Evolutionary conservation across 1,140 invertebrate species (phyloP).

Genomic region (Zaprionus gabonicus): DNA sequence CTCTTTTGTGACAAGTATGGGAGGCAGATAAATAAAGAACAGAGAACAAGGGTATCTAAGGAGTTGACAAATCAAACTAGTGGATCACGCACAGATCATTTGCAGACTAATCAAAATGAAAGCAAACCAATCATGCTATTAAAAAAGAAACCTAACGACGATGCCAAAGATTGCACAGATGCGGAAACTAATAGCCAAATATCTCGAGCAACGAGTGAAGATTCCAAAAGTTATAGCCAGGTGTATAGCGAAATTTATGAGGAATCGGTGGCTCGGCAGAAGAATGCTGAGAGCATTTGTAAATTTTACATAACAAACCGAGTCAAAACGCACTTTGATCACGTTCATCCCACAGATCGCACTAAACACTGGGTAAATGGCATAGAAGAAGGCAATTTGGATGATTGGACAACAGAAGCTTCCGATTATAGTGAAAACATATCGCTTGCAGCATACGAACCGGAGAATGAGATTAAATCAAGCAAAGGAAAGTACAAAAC

Average conservation of each 20-base stretch:
- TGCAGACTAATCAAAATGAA: background rate
- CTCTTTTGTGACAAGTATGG: background rate
- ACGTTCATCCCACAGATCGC: background rate
- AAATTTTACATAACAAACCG: constrained; percentile 11
- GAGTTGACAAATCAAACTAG: background rate
- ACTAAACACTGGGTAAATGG: constrained; percentile 20
- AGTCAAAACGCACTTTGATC: background rate
- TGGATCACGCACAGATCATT: background rate
- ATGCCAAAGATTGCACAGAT: constrained; percentile 6
- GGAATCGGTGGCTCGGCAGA: constrained; percentile 50
- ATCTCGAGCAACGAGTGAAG: constrained; percentile 38
- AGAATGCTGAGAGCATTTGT: constrained; percentile 49
- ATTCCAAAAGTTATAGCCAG: constrained; percentile 63
- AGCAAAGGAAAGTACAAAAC: background rate
- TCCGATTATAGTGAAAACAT: constrained; percentile 1
- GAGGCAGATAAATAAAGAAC: background rate
- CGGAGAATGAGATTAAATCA: background rate
- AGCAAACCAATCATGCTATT: background rate
- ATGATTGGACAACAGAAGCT: constrained; percentile 19
- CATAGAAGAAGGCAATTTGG: background rate
- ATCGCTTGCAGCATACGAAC: background rate
- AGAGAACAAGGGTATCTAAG: background rate
- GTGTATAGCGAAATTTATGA: constrained; percentile 68
- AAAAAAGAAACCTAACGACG: background rate
- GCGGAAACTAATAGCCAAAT: constrained; percentile 11